Evolutionary conservation across 2,113 vertebrate genomes (phyloP).

Genomic region (Chionis minor): DNA sequence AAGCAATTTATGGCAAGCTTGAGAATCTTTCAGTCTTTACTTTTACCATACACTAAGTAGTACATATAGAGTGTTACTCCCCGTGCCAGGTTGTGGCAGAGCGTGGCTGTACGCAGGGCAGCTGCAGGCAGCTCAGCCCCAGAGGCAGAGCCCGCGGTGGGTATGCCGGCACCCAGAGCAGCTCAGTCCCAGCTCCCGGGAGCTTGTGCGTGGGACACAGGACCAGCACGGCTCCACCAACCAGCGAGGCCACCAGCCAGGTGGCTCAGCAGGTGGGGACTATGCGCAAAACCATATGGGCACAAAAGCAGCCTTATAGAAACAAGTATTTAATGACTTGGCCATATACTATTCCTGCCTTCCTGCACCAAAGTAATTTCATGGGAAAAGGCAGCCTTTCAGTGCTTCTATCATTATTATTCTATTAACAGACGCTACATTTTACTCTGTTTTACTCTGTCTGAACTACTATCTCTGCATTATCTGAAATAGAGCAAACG

Average conservation of each 20-base stretch:
- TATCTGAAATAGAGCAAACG: background rate
- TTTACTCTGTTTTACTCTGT: constrained; percentile 1
- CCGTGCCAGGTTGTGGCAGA: fast-evolving
- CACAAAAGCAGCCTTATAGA: background rate
- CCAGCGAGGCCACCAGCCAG: background rate
- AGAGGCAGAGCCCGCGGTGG: fast-evolving
- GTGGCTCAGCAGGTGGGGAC: background rate
- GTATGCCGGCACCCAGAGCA: too few species aligned
- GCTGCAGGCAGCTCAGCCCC: background rate
- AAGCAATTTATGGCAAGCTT: background rate
- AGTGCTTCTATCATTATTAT: background rate
- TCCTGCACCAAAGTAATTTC: background rate
- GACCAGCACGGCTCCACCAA: background rate
- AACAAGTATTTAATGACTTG: background rate
- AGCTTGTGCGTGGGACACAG: background rate
- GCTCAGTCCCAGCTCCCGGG: background rate
- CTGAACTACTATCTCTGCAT: background rate
- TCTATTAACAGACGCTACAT: background rate
- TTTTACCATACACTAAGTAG: background rate
- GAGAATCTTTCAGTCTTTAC: background rate
- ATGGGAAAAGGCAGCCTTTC: background rate
- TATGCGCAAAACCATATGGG: fast-evolving
- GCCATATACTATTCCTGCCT: background rate
- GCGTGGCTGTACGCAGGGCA: fast-evolving
- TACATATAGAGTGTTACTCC: background rate